These are phyloP conservation scores for Nixonia krombeini DNA, from an alignment of 1,140 invertebrate genomes.

Conservation along the genomic window DNA sequence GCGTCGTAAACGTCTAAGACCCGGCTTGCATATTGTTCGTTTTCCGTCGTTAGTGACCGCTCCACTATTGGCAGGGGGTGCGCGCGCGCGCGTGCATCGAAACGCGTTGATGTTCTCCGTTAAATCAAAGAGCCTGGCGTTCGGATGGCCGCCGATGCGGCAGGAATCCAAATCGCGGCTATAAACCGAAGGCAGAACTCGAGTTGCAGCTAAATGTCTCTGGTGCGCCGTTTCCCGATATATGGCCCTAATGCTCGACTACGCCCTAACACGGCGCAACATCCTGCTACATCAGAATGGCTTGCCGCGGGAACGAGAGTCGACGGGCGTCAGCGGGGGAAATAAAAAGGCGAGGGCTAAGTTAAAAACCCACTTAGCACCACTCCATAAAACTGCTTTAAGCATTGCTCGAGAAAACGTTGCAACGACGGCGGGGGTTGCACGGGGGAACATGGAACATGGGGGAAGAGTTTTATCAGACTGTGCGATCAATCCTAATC, in stretches of 20 bases:
- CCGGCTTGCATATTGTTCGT: no score
- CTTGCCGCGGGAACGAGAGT: not conserved
- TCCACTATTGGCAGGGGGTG: no score
- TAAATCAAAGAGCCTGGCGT: conserved; percentile 67
- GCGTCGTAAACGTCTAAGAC: no score
- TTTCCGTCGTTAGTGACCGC: no score
- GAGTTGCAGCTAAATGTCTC: conserved; percentile 45
- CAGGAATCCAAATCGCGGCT: conserved; percentile 60
- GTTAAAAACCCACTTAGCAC: conserved; percentile 18
- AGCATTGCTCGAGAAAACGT: not conserved
- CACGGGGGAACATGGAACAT: no score
- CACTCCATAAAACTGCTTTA: conserved; percentile 11
- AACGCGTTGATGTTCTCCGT: conserved; percentile 63
- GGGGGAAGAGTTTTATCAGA: no score
- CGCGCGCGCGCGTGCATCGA: not conserved
- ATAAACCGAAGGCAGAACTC: conserved; percentile 44
- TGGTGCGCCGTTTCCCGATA: conserved; percentile 27
- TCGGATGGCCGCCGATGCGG: conserved; percentile 61
- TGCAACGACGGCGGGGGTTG: no score
- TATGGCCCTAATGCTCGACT: conserved; percentile 34
- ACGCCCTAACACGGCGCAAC: conserved; percentile 29
- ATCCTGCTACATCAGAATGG: conserved; percentile 20
- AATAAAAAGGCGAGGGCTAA: not conserved
- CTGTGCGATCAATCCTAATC: no score
- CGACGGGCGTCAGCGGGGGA: not conserved